phyloP scores from a whole-genome alignment of 2,888 invertebrate genomes.

The Teleogryllus oceanicus region DNA sequence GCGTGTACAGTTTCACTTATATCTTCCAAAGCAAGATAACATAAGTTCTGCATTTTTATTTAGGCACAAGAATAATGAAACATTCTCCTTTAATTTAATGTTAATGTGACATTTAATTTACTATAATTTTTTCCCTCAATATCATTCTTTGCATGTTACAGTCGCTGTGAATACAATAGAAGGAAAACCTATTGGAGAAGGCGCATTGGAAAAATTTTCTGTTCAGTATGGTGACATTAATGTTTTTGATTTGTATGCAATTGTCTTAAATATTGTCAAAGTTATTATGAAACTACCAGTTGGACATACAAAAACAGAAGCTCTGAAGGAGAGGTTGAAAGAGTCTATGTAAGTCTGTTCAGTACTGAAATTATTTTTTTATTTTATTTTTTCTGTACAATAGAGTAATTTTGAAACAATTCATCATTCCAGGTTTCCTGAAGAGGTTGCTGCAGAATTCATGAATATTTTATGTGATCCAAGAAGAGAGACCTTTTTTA shows the following conservation, averaged over 20 bases:
- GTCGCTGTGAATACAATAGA: background rate
- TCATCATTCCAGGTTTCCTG: background rate
- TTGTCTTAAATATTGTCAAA: background rate
- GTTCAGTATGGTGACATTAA: background rate
- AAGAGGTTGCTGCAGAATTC: background rate
- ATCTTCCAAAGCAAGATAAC: too few species aligned
- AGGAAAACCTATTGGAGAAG: background rate
- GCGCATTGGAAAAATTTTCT: background rate
- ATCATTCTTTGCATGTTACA: background rate
- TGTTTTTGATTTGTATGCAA: background rate
- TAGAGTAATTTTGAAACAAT: background rate
- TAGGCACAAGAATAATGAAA: too few species aligned
- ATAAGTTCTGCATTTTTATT: too few species aligned
- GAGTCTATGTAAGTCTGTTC: background rate
- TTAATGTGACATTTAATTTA: background rate
- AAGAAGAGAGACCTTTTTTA: background rate
- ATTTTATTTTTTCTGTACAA: background rate
- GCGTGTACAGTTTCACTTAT: too few species aligned
- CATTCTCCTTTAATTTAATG: background rate
- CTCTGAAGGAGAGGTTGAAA: constrained; percentile 5
- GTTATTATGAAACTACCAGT: background rate
- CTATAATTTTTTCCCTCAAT: background rate
- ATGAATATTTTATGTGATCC: constrained; percentile 7
- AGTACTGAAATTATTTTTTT: background rate
- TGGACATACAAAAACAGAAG: background rate